A percentile compares a stretch with the other conserved stretches of the same genome.
phyloP scores from a whole-genome alignment of 2,797 vertebrate genomes.

The Caiman crocodilus region DNA sequence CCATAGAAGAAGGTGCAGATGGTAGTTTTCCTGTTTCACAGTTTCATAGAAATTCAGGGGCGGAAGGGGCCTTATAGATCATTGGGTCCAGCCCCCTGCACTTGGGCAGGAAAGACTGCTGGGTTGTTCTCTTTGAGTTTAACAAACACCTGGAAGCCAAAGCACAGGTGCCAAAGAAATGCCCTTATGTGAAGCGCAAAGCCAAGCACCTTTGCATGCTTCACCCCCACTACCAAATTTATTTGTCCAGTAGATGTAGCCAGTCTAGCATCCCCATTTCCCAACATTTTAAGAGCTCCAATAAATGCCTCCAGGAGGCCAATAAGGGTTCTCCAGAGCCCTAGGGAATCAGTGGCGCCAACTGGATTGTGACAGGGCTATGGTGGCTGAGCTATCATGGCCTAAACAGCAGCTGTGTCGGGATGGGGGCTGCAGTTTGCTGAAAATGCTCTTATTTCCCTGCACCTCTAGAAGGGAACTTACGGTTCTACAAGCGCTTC shows the following conservation, averaged over 20 bases:
- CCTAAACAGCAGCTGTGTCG: accelerated
- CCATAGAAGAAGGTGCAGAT: no score
- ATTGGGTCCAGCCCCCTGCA: no score
- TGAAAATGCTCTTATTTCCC: accelerated
- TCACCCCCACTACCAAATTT: background rate
- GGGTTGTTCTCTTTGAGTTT: background rate
- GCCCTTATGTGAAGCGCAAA: background rate
- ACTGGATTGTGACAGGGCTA: background rate
- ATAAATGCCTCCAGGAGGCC: constrained; percentile 30
- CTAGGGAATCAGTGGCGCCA: background rate
- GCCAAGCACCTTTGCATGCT: background rate
- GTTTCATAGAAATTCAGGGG: no score
- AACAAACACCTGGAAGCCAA: background rate
- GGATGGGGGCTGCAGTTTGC: accelerated
- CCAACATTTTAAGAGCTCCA: background rate
- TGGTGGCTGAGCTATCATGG: accelerated
- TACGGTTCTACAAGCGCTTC: background rate
- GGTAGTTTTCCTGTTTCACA: background rate
- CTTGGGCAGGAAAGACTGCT: no score
- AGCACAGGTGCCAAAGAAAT: background rate
- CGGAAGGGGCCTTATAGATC: no score
- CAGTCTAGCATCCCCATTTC: constrained; percentile 19
- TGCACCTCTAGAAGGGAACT: background rate
- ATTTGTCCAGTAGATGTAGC: background rate
- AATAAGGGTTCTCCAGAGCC: constrained; percentile 53